These are phyloP conservation scores for Oreochromis aureus DNA, from an alignment of 2,113 vertebrate genomes.

Conservation along the genomic window DNA sequence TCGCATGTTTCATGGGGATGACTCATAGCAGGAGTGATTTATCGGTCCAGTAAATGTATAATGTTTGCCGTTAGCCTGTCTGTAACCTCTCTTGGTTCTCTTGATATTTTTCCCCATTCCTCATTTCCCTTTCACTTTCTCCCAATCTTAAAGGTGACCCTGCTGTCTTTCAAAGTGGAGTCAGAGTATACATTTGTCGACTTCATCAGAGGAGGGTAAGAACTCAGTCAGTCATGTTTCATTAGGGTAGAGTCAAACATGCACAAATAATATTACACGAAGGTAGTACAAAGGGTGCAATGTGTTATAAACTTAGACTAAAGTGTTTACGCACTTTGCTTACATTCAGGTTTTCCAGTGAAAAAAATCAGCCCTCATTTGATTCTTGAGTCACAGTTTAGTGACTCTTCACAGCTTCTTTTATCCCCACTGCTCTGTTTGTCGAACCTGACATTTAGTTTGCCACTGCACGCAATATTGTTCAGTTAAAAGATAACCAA, in stretches of 20 bases:
- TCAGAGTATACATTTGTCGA: conserved; percentile 92
- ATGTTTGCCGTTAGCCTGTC: background rate
- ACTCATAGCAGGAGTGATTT: background rate
- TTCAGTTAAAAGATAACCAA: background rate
- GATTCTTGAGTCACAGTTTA: background rate
- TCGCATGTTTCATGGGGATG: background rate
- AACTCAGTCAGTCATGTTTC: background rate
- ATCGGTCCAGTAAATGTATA: background rate
- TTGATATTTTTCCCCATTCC: background rate
- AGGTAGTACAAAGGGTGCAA: background rate
- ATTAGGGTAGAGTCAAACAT: background rate
- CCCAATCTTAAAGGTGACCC: conserved; percentile 78
- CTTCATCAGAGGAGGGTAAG: conserved; percentile 94
- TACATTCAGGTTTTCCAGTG: background rate
- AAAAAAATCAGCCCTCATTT: background rate
- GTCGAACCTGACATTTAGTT: background rate
- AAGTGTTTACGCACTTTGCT: background rate
- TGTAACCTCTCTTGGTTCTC: background rate
- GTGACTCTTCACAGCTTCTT: background rate
- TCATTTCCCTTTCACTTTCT: background rate
- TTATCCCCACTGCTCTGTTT: background rate
- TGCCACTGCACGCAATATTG: background rate
- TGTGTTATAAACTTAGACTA: background rate
- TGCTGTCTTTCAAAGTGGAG: conserved; percentile 90
- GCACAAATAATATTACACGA: background rate